These are phyloP conservation scores for Hydrozoanthus gracilis DNA, from an alignment of 92 coral and sea anemone genomes.

Conservation along the genomic window DNA sequence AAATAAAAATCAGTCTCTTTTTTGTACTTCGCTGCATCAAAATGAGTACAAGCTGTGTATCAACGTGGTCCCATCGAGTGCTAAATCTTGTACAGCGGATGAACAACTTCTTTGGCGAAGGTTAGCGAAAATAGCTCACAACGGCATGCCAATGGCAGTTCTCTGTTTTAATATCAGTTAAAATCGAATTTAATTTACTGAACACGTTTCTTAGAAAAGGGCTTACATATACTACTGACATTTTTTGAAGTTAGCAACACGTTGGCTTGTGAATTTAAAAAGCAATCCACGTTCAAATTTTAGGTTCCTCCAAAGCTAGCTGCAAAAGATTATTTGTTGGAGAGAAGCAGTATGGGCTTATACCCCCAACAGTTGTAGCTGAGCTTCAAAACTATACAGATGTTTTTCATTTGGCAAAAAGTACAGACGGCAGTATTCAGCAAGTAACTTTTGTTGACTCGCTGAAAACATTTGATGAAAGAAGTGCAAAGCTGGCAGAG, in stretches of 20 bases:
- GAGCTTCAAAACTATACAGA: conserved; percentile 64
- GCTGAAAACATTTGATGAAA: conserved; percentile 76
- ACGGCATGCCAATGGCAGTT: no score
- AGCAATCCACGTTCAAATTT: not conserved
- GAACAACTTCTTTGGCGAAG: conserved; percentile 61
- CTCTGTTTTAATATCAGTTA: no score
- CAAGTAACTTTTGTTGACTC: conserved; percentile 69
- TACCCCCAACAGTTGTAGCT: conserved; percentile 71
- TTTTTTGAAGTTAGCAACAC: no score
- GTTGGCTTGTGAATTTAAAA: not conserved
- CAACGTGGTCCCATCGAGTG: conserved; percentile 49
- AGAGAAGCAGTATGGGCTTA: conserved; percentile 79
- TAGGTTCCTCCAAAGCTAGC: conserved; percentile 79
- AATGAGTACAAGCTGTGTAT: conserved; percentile 5
- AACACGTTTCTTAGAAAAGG: no score
- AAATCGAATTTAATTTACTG: no score
- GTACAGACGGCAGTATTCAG: conserved; percentile 51
- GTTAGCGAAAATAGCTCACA: conserved; percentile 7
- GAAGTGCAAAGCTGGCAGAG: conserved; percentile 72
- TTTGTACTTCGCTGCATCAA: not conserved
- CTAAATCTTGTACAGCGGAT: conserved; percentile 47
- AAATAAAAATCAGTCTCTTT: not conserved
- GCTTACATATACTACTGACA: no score
- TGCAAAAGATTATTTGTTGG: conserved; percentile 85
- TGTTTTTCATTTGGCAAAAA: conserved; percentile 62